A percentile compares a stretch with the other conserved stretches of the same genome.
These are phyloP conservation scores for Brachionus rotundiformis DNA, from an alignment of 1,140 invertebrate genomes.

Conservation along the genomic window DNA sequence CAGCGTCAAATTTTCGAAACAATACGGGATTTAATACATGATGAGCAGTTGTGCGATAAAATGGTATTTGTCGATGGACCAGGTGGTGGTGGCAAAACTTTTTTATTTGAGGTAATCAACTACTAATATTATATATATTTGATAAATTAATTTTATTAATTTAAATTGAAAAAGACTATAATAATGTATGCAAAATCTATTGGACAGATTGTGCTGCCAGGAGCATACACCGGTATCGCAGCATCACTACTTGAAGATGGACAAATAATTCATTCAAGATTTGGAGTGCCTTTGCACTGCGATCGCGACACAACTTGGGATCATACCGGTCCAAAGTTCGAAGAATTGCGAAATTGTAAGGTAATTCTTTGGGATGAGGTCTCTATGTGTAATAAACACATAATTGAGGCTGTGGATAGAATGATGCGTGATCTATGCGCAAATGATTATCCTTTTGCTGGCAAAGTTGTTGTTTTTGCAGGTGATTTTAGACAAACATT, in stretches of 20 bases:
- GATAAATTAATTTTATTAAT: constrained; percentile 52
- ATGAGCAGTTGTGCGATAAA: background rate
- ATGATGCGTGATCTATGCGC: constrained; percentile 55
- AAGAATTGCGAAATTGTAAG: constrained; percentile 51
- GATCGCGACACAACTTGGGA: background rate
- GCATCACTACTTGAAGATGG: constrained; percentile 56
- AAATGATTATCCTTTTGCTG: constrained; percentile 54
- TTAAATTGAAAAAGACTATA: constrained; percentile 25
- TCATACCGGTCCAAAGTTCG: constrained; percentile 8
- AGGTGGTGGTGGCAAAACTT: constrained; percentile 61
- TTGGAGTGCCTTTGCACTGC: constrained; percentile 52
- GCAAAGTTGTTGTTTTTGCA: constrained; percentile 55
- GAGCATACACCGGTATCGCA: constrained; percentile 57
- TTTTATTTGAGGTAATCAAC: constrained; percentile 56
- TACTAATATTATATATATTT: constrained; percentile 19
- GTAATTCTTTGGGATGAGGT: constrained; percentile 57
- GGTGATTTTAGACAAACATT: constrained; percentile 58
- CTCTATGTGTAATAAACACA: constrained; percentile 54
- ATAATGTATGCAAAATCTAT: constrained; percentile 12
- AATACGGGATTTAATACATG: background rate
- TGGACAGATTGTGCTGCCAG: background rate
- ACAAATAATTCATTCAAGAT: constrained; percentile 53
- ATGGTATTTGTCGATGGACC: constrained; percentile 56
- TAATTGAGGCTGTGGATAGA: constrained; percentile 54
- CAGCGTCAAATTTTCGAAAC: background rate